These are phyloP conservation scores for Melanargia galathea DNA, from an alignment of 2,888 invertebrate genomes.

Conservation along the genomic window DNA sequence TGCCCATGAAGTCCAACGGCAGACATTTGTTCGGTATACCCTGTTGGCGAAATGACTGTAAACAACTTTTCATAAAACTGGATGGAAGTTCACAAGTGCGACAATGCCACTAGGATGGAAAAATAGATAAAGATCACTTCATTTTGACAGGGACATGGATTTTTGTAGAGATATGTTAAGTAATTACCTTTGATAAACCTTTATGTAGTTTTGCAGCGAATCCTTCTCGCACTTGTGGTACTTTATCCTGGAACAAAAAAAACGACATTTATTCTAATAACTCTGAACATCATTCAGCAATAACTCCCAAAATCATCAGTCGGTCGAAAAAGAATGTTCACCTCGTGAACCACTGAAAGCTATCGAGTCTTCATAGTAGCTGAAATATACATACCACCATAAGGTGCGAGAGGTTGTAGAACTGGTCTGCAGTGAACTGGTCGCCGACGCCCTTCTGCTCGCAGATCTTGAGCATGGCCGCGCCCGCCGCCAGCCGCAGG, in stretches of 20 bases:
- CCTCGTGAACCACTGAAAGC: not conserved
- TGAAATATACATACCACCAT: slow-evolving; percentile 86
- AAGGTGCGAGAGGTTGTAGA: slow-evolving; percentile 94
- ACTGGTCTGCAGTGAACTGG: slow-evolving; percentile 96
- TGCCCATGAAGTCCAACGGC: slow-evolving; percentile 98
- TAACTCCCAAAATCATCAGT: too few relatives aligned
- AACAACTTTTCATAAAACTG: not conserved
- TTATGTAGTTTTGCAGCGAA: slow-evolving; percentile 97
- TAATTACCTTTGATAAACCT: slow-evolving; percentile 85
- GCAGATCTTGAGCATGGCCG: slow-evolving; percentile 97
- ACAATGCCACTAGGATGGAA: not conserved
- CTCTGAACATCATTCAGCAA: too few relatives aligned
- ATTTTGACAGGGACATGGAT: too few relatives aligned
- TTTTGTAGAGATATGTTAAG: too few relatives aligned
- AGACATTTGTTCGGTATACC: slow-evolving; percentile 94
- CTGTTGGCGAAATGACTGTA: slow-evolving; percentile 54
- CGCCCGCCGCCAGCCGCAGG: slow-evolving; percentile 94
- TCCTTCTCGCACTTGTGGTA: slow-evolving; percentile 92
- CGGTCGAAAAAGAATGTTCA: too few relatives aligned
- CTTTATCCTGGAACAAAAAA: slow-evolving; percentile 84
- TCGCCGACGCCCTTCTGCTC: slow-evolving; percentile 98
- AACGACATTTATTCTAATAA: not conserved
- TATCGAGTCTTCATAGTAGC: too few relatives aligned
- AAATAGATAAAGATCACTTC: too few relatives aligned
- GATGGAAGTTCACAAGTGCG: not conserved